Percentiles rank a stretch among this genome's conserved stretches.
phyloP scores from a whole-genome alignment of 2,888 invertebrate species.

The Ichneumoninae sp. region DNA sequence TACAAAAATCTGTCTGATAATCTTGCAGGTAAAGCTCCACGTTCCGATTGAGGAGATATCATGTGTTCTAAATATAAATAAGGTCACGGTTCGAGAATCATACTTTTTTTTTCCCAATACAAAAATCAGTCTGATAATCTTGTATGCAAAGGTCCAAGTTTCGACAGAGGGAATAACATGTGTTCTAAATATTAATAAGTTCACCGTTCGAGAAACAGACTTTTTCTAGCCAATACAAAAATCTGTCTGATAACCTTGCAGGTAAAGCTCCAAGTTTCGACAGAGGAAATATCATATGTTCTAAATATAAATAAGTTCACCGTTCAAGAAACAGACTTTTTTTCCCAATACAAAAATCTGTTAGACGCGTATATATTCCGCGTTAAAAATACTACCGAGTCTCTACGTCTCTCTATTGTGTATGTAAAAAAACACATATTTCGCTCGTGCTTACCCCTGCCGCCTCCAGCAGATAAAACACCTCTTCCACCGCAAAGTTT shows the following conservation, averaged over 20 bases:
- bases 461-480: constrained; percentile 60
- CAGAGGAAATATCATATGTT: no score
- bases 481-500: constrained; percentile 49
- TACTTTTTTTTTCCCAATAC: neutral
- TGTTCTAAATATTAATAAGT: constrained; percentile 50
- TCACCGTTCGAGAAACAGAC: constrained; percentile 11
- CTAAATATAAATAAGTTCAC: no score
- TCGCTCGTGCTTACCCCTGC: constrained; percentile 53
- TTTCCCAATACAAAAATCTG: neutral
- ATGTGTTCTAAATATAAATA: no score
- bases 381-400: constrained; percentile 24
- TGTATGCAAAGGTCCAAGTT: constrained; percentile 35
- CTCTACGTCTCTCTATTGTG: constrained; percentile 14
- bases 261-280: neutral
- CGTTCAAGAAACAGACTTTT: neutral
- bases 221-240: neutral
- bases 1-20: neutral
- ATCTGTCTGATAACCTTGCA: constrained; percentile 40
- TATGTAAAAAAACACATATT: constrained; percentile 34
- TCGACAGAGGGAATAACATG: constrained; percentile 18
- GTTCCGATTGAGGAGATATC: no score
- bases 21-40: no score
- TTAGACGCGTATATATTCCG: constrained; percentile 8
- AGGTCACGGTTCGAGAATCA: no score
- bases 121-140: constrained; percentile 27